Percentiles rank a stretch among this genome's conserved stretches.
phyloP scores from a whole-genome alignment of 1,140 invertebrate species.

The Atta colombica region DNA sequence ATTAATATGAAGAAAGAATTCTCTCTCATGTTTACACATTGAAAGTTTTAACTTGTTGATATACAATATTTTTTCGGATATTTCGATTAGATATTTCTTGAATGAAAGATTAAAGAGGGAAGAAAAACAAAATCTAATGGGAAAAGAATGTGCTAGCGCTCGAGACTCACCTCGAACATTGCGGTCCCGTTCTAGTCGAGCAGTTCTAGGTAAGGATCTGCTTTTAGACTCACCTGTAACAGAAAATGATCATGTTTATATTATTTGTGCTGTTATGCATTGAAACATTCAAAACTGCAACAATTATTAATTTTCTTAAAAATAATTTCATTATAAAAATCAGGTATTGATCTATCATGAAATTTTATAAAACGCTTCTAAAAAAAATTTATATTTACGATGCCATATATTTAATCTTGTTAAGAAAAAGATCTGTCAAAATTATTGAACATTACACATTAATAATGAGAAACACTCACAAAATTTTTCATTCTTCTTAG shows the following conservation, averaged over 20 bases:
- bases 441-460: neutral
- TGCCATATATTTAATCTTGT: neutral
- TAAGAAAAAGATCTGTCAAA: neutral
- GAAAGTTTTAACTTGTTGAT: neutral
- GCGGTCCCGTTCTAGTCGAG: conserved; percentile 68
- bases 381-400: neutral
- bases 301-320: neutral
- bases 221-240: conserved; percentile 84
- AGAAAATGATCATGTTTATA: conserved; percentile 62
- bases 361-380: neutral
- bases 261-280: neutral
- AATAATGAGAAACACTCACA: neutral
- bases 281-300: neutral
- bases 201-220: conserved; percentile 75
- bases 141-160: neutral
- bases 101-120: neutral
- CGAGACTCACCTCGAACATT: conserved; percentile 77
- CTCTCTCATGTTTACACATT: neutral
- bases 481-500: neutral
- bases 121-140: neutral
- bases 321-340: neutral
- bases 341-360: neutral
- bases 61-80: neutral
- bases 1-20: conserved; percentile 3
- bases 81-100: neutral